A percentile compares a stretch with the other conserved stretches of the same genome.
Conservation (phyloP, 2,113 vertebrate species). For the Morone chrysops region DNA sequence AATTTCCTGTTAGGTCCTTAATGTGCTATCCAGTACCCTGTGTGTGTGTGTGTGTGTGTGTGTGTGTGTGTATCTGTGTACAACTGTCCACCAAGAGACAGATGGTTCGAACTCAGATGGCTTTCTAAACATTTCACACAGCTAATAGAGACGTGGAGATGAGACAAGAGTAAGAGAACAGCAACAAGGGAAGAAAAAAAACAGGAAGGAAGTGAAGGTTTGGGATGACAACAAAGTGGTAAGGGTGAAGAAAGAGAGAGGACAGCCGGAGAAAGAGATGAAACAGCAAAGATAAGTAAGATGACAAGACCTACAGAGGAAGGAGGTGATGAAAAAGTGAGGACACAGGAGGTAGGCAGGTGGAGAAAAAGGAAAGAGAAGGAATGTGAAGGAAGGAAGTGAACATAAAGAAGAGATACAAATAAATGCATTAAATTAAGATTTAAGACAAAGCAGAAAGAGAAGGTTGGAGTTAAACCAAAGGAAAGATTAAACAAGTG, state of each 20-base stretch:
- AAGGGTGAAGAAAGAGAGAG: background rate
- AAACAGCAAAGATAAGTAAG: no score
- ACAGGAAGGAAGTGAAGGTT: no score
- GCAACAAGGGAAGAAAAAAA: background rate
- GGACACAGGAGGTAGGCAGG: background rate
- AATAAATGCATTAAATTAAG: no score
- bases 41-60: no score
- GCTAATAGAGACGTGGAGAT: background rate
- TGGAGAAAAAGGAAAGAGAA: background rate
- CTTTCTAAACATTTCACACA: slow-evolving; percentile 1
- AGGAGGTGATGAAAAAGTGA: background rate
- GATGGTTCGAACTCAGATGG: no score
- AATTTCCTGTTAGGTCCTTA: no score
- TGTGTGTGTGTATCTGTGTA: no score
- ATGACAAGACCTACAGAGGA: background rate
- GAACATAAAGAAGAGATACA: no score
- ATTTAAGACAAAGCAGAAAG: no score
- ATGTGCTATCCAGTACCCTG: no score
- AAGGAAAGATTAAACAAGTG: background rate
- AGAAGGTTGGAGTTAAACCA: background rate
- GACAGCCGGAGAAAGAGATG: background rate
- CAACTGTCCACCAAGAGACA: no score
- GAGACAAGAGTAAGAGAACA: background rate
- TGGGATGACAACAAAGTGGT: background rate
- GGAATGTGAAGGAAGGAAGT: no score